Conservation (phyloP, 1,140 invertebrate genomes). For the Nebria ingens region DNA sequence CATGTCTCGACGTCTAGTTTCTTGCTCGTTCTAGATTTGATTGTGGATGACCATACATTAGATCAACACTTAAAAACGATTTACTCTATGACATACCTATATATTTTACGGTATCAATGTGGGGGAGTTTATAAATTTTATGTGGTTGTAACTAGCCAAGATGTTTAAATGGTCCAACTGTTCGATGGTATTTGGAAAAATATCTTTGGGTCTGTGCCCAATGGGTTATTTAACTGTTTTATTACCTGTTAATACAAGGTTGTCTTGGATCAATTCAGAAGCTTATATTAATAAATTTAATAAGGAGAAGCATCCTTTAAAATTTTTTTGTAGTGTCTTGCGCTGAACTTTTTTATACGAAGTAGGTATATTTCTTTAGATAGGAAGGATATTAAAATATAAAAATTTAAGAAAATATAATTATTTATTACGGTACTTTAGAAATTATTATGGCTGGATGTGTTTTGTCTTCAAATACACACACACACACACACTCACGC, state of each 20-base stretch:
- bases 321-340: too few species aligned
- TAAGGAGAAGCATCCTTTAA: neutral
- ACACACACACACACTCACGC: too few species aligned
- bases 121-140: neutral
- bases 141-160: neutral
- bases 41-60: neutral
- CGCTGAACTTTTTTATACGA: too few species aligned
- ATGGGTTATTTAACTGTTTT: neutral
- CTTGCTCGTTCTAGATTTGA: neutral
- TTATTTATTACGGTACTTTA: too few species aligned
- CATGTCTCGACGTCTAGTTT: neutral
- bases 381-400: too few species aligned
- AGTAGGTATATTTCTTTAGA: too few species aligned
- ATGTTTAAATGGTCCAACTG: neutral
- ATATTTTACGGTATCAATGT: neutral
- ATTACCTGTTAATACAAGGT: neutral
- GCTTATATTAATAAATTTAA: neutral
- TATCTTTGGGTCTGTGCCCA: neutral
- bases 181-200: neutral
- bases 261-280: neutral
- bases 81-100: neutral
- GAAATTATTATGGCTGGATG: too few species aligned
- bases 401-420: too few species aligned
- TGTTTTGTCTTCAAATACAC: too few species aligned
- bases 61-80: neutral